Conservation (phyloP, 2,888 invertebrate genomes). For the Phalera bucephala region DNA sequence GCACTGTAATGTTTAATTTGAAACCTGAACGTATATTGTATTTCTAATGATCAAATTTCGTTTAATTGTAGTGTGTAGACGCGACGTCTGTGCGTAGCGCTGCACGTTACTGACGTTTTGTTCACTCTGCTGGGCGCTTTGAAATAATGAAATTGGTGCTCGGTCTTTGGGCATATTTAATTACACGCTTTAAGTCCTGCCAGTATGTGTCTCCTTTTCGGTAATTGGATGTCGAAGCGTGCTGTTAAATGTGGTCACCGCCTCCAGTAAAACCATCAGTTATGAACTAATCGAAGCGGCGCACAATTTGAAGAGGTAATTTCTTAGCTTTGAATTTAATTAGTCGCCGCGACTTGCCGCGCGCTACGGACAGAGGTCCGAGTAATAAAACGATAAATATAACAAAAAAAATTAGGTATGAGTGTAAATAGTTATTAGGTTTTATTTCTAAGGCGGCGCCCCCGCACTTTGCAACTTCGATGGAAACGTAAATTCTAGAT, state of each 20-base stretch:
- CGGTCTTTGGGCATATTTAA: too few relatives aligned
- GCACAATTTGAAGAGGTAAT: too few relatives aligned
- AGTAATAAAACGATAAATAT: constrained; percentile 12
- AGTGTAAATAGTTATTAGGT: constrained; percentile 40
- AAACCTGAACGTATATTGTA: constrained; percentile 3
- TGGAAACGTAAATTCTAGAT: constrained; percentile 25
- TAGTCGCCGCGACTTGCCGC: too few relatives aligned
- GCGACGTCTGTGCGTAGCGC: constrained; percentile 1
- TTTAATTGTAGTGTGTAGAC: constrained; percentile 10
- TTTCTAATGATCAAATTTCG: constrained; percentile 2
- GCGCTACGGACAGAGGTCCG: background rate
- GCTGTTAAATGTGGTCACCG: too few relatives aligned
- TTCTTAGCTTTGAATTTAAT: too few relatives aligned
- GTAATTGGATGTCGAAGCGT: too few relatives aligned
- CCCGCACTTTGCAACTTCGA: constrained; percentile 10
- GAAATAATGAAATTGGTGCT: too few relatives aligned
- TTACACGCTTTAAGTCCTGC: too few relatives aligned
- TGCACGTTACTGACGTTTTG: background rate
- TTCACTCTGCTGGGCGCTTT: too few relatives aligned
- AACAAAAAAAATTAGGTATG: constrained; percentile 18
- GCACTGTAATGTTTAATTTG: constrained; percentile 25
- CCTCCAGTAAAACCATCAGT: too few relatives aligned
- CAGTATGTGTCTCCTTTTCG: too few relatives aligned
- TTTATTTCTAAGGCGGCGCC: constrained; percentile 14
- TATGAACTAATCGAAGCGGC: too few relatives aligned